Evolutionary conservation across 2,797 vertebrate species (phyloP).

Genomic region (Chaunax sp.): DNA sequence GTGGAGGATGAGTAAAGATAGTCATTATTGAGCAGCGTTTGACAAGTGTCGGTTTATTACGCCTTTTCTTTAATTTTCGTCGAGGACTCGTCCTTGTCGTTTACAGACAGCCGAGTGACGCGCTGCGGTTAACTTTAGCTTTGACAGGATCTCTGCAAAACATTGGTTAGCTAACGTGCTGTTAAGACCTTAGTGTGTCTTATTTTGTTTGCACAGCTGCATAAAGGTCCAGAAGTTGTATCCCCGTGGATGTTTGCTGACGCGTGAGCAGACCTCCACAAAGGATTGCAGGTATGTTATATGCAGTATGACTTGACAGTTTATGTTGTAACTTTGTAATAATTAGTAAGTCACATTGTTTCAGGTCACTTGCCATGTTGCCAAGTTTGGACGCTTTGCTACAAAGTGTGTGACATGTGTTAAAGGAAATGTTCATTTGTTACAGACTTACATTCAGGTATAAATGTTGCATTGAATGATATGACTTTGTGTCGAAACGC

Average conservation of each 20-base stretch:
- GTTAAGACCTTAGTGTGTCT: background rate
- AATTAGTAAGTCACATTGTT: background rate
- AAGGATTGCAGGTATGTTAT: conserved; percentile 34
- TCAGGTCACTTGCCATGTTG: background rate
- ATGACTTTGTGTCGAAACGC: conserved; percentile 15
- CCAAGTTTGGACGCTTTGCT: too few species aligned
- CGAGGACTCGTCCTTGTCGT: background rate
- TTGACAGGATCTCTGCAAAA: conserved; percentile 39
- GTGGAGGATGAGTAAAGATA: conserved; percentile 5
- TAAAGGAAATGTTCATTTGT: conserved; percentile 21
- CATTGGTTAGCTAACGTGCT: conserved; percentile 6
- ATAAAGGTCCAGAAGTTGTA: background rate
- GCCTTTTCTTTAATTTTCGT: background rate
- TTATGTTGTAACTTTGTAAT: background rate
- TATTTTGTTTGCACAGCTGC: conserved; percentile 26
- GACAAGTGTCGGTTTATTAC: background rate
- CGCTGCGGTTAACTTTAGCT: conserved; percentile 34
- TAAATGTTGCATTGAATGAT: background rate
- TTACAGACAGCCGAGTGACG: conserved; percentile 6
- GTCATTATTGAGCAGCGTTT: background rate
- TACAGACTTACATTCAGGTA: background rate
- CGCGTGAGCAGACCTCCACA: background rate
- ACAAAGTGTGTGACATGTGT: background rate
- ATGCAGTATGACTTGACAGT: background rate
- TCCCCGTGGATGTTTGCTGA: background rate